Conservation (phyloP, 92 coral and sea anemone species). For the Umimayanthus kanabou region DNA sequence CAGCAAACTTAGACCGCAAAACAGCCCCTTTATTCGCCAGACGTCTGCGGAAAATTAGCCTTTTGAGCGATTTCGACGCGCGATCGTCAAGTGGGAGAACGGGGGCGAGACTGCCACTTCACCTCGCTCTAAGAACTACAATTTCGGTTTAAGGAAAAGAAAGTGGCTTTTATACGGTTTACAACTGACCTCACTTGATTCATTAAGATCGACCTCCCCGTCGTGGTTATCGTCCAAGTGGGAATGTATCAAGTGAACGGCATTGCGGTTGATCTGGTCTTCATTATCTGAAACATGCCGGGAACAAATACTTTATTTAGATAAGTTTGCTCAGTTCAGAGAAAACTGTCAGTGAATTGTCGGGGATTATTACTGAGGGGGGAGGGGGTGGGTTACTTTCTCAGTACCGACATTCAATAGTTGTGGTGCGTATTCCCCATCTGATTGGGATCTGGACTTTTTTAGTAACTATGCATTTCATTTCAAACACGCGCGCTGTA, state of each 20-base stretch:
- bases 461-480: neutral
- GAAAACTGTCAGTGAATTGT: neutral
- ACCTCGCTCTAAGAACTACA: no score
- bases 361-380: neutral
- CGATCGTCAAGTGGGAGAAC: no score
- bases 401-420: neutral
- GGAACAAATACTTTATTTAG: neutral
- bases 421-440: neutral
- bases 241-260: conserved; percentile 14
- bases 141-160: no score
- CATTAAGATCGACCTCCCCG: conserved; percentile 29
- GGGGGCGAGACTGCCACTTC: no score
- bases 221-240: conserved; percentile 33
- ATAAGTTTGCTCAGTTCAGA: no score
- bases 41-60: no score
- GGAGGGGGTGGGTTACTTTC: neutral
- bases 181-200: conserved; percentile 28
- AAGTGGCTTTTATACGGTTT: no score
- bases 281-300: neutral
- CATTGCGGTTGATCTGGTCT: conserved; percentile 19
- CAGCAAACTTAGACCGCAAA: no score
- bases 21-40: no score
- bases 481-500: neutral
- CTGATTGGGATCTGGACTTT: neutral
- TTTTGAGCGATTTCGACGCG: no score